These are phyloP conservation scores for Drosophila equinoxialis DNA, from an alignment of 1,140 invertebrate species.

Conservation along the genomic window DNA sequence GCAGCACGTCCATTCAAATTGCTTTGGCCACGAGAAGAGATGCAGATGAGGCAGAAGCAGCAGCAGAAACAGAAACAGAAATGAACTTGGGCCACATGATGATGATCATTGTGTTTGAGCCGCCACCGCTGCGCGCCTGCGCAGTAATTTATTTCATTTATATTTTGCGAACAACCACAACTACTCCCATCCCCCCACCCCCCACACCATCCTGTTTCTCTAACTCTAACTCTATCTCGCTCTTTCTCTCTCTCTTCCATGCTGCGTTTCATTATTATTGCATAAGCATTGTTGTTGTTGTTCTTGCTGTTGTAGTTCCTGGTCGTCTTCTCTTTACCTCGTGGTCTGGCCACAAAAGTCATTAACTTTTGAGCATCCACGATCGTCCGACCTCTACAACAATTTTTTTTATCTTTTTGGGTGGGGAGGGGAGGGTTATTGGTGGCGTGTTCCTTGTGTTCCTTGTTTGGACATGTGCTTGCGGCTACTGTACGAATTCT, in stretches of 20 bases:
- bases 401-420: neutral
- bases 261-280: constrained; percentile 73
- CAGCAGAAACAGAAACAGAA: neutral
- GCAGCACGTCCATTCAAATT: constrained; percentile 71
- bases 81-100: constrained; percentile 32
- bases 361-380: constrained; percentile 47
- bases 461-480: constrained; percentile 65
- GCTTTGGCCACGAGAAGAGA: constrained; percentile 21
- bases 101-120: constrained; percentile 51
- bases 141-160: constrained; percentile 78
- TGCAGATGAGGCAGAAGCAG: constrained; percentile 1
- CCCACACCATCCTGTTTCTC: no score
- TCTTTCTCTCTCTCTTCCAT: constrained; percentile 15
- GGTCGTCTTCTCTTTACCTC: neutral
- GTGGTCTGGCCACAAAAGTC: constrained; percentile 35
- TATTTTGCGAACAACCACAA: constrained; percentile 35
- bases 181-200: no score
- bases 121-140: constrained; percentile 57
- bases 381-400: neutral
- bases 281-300: constrained; percentile 68
- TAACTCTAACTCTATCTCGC: neutral
- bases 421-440: constrained; percentile 18
- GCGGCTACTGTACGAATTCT: constrained; percentile 62
- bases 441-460: constrained; percentile 49
- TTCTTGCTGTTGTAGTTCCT: neutral